Evolutionary conservation across 2,113 vertebrate genomes (phyloP).

Genomic region (Pterocles orientalis): DNA sequence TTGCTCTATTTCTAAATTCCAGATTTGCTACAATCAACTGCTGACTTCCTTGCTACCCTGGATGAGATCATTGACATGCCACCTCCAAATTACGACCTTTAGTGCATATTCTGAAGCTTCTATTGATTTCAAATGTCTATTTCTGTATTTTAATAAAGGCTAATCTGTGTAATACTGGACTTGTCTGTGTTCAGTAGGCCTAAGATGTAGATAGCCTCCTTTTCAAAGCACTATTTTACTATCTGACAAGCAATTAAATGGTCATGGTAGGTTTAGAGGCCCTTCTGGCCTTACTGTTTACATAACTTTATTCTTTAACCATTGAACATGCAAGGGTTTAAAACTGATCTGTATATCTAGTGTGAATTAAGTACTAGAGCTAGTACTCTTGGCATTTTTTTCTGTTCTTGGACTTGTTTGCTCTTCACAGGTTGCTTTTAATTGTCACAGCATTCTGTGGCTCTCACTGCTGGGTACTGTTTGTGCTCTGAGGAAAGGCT

Average conservation of each 20-base stretch:
- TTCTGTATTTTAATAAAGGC: slow-evolving; percentile 66
- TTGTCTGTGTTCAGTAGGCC: neutral
- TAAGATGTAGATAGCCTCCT: neutral
- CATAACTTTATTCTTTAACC: neutral
- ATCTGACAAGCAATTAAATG: neutral
- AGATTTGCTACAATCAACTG: slow-evolving; percentile 64
- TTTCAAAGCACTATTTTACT: neutral
- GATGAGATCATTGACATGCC: slow-evolving; percentile 75
- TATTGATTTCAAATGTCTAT: neutral
- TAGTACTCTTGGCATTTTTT: neutral
- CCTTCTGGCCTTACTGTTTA: neutral
- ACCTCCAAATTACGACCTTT: slow-evolving; percentile 47
- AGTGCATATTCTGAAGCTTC: neutral
- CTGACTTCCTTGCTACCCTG: slow-evolving; percentile 69
- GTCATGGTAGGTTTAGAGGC: neutral
- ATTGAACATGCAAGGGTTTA: neutral
- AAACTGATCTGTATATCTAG: neutral
- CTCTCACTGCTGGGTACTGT: neutral
- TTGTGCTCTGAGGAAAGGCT: neutral
- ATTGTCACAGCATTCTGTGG: neutral
- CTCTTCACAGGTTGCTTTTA: neutral
- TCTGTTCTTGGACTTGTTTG: neutral
- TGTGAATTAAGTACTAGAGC: neutral
- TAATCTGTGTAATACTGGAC: neutral
- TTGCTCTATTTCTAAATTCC: slow-evolving; percentile 2